phyloP scores from a whole-genome alignment of 1,140 invertebrate genomes.

The Delia radicum region DNA sequence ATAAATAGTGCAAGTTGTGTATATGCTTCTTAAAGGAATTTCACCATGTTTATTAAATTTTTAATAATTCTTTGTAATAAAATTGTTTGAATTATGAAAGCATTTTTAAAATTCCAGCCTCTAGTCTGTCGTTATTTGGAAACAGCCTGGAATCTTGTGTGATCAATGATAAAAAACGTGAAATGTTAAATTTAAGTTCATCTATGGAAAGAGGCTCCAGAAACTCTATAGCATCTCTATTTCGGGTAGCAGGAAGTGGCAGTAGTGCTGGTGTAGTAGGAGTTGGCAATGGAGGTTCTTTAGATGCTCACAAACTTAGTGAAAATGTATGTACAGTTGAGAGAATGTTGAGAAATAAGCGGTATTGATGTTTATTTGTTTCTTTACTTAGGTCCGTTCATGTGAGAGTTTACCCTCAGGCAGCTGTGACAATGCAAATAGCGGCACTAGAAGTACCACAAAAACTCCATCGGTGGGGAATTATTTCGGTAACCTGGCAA shows the following conservation, averaged over 20 bases:
- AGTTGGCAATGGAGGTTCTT: no score
- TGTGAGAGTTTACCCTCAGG: conserved; percentile 47
- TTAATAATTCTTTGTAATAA: no score
- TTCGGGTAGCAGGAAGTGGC: conserved; percentile 30
- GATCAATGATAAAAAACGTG: conserved; percentile 65
- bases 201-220: conserved; percentile 34
- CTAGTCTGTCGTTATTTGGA: conserved; percentile 67
- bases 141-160: conserved; percentile 79
- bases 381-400: conserved; percentile 38
- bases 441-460: background rate
- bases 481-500: conserved; percentile 30
- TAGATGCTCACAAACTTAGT: conserved; percentile 34
- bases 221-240: conserved; percentile 40
- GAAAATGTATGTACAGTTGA: conserved; percentile 35
- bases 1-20: no score
- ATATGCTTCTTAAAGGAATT: no score
- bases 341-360: background rate
- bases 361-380: background rate
- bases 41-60: no score
- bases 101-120: background rate
- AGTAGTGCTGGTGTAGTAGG: conserved; percentile 25
- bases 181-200: conserved; percentile 20
- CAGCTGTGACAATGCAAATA: conserved; percentile 26
- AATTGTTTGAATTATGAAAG: no score
- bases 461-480: background rate